Conservation (phyloP, 2,113 vertebrate species). For the Tauraco erythrolophus region DNA sequence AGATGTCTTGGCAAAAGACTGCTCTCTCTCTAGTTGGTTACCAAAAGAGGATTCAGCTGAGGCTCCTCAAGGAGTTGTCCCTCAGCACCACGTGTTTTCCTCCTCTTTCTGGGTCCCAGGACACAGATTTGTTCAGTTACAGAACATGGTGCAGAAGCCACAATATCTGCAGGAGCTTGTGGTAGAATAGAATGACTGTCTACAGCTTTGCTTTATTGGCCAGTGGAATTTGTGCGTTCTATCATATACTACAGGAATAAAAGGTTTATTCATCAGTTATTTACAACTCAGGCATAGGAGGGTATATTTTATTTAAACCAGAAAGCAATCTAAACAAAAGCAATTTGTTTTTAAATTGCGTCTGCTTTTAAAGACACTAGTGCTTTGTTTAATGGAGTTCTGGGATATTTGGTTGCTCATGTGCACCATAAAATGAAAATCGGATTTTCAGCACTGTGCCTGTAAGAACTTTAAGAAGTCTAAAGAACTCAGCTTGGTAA, state of each 20-base stretch:
- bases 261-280: constrained; percentile 25
- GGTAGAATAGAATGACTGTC: neutral
- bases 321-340: constrained; percentile 8
- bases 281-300: neutral
- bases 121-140: neutral
- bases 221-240: neutral
- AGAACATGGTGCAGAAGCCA: neutral
- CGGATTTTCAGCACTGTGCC: neutral
- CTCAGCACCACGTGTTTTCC: neutral
- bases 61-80: neutral
- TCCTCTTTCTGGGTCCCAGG: neutral
- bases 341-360: constrained; percentile 20
- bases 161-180: neutral
- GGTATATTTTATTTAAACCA: constrained; percentile 26
- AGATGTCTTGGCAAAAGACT: neutral
- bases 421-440: constrained; percentile 28
- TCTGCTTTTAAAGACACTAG: neutral
- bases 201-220: neutral
- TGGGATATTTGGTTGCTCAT: constrained; percentile 1
- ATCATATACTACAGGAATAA: neutral
- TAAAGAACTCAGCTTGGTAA: neutral
- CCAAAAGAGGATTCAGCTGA: neutral
- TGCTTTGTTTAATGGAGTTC: constrained; percentile 20
- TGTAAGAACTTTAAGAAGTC: neutral
- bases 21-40: neutral